phyloP scores from a whole-genome alignment of 2,113 vertebrate species.

The Pterocles gutturalis region DNA sequence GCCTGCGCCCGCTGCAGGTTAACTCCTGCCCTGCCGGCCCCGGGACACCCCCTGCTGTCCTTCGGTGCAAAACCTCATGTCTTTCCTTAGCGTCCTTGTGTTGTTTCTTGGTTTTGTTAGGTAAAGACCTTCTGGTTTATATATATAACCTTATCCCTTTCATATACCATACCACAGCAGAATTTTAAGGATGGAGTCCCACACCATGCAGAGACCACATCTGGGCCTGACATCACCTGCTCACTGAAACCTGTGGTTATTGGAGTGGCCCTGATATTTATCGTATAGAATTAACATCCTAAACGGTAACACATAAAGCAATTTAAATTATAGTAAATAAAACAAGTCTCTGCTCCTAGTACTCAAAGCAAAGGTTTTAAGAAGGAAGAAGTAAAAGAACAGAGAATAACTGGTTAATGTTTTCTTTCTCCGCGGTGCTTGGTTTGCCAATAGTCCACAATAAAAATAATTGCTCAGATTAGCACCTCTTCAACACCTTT shows the following conservation, averaged over 20 bases:
- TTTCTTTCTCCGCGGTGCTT: background rate
- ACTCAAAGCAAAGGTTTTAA: background rate
- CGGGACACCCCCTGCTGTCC: too few relatives aligned
- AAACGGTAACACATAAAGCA: background rate
- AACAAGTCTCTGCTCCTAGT: background rate
- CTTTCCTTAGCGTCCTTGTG: background rate
- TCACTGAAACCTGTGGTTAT: background rate
- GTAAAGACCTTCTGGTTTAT: background rate
- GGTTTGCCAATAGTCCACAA: background rate
- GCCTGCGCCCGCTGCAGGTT: too few relatives aligned
- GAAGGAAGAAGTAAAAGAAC: background rate
- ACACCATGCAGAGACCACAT: rapidly evolving
- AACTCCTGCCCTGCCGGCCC: rapidly evolving
- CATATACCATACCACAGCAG: too few relatives aligned
- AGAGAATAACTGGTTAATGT: background rate
- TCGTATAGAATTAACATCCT: background rate
- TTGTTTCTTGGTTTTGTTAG: background rate
- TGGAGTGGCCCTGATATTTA: background rate
- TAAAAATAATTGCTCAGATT: background rate
- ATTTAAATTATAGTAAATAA: background rate
- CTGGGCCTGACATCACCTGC: background rate
- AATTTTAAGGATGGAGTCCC: background rate
- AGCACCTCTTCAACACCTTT: constrained; percentile 1
- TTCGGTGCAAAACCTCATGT: background rate
- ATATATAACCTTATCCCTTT: background rate